phyloP scores from a whole-genome alignment of 2,113 vertebrate species.

The Brachirus orientalis region DNA sequence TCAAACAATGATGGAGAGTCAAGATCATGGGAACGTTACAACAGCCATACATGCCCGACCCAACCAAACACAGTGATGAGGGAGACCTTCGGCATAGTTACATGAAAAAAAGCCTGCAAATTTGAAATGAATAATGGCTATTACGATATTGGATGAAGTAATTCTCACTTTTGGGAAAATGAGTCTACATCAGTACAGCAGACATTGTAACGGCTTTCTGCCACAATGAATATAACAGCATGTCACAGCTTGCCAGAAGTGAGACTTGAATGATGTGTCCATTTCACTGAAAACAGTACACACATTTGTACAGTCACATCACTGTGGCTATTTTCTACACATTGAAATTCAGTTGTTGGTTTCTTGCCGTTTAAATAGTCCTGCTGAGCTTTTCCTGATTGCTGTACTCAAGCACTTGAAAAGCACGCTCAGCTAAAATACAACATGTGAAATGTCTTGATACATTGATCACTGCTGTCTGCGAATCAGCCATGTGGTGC shows the following conservation, averaged over 20 bases:
- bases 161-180: slow-evolving; percentile 33
- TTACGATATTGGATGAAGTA: slow-evolving; percentile 29
- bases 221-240: slow-evolving; percentile 43
- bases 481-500: neutral
- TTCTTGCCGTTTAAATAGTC: no score
- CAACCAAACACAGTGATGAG: slow-evolving; percentile 62
- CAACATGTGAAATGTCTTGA: neutral
- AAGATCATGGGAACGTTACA: slow-evolving; percentile 34
- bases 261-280: slow-evolving; percentile 31
- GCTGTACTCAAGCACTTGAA: slow-evolving; percentile 8
- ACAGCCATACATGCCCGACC: slow-evolving; percentile 50
- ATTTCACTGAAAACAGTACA: slow-evolving; percentile 18
- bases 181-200: slow-evolving; percentile 51
- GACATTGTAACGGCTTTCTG: slow-evolving; percentile 48
- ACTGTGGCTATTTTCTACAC: no score
- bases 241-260: slow-evolving; percentile 44
- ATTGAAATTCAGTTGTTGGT: neutral
- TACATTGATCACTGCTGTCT: neutral
- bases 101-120: slow-evolving; percentile 10
- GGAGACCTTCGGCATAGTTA: slow-evolving; percentile 34
- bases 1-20: slow-evolving; percentile 48
- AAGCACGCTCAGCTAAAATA: neutral
- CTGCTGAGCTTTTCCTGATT: no score
- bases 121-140: slow-evolving; percentile 35
- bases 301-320: neutral